A percentile compares a stretch with the other conserved stretches of the same genome.
Evolutionary conservation across 2,797 vertebrate genomes (phyloP).

Genomic region (Sebastolobus alascanus): DNA sequence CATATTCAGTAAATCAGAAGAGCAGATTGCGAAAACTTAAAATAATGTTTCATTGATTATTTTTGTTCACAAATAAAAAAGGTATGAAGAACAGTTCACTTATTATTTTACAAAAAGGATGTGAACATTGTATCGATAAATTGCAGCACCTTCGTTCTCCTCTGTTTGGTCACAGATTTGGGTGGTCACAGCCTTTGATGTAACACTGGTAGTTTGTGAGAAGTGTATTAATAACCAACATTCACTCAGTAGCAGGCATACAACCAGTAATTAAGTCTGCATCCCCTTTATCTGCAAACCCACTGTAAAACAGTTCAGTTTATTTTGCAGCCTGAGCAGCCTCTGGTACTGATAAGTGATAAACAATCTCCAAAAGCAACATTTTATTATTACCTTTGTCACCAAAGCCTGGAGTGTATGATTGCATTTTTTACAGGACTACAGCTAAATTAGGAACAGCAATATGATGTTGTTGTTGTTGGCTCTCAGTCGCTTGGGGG

Average conservation of each 20-base stretch:
- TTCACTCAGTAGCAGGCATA: not conserved
- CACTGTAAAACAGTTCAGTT: conserved; percentile 3
- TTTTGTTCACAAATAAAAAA: too few species aligned
- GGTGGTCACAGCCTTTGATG: not conserved
- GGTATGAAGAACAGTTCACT: too few species aligned
- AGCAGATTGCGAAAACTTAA: too few species aligned
- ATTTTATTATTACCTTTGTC: conserved; percentile 49
- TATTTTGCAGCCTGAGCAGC: conserved; percentile 3
- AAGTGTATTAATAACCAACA: not conserved
- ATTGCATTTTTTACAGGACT: conserved; percentile 36
- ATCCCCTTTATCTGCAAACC: conserved; percentile 6
- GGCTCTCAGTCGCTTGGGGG: conserved; percentile 39
- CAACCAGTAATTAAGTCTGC: conserved; percentile 4
- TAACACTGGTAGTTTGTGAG: not conserved
- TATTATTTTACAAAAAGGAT: too few species aligned
- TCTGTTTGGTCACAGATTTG: too few species aligned
- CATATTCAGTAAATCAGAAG: too few species aligned
- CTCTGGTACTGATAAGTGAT: not conserved
- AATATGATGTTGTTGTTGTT: conserved; percentile 36
- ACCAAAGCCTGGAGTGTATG: conserved; percentile 23
- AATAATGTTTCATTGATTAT: too few species aligned
- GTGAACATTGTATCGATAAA: too few species aligned
- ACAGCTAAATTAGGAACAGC: conserved; percentile 31
- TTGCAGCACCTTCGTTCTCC: too few species aligned
- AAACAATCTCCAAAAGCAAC: conserved; percentile 20